Evolutionary conservation across 2,797 vertebrate species (phyloP).

Genomic region (Furcifer pardalis): DNA sequence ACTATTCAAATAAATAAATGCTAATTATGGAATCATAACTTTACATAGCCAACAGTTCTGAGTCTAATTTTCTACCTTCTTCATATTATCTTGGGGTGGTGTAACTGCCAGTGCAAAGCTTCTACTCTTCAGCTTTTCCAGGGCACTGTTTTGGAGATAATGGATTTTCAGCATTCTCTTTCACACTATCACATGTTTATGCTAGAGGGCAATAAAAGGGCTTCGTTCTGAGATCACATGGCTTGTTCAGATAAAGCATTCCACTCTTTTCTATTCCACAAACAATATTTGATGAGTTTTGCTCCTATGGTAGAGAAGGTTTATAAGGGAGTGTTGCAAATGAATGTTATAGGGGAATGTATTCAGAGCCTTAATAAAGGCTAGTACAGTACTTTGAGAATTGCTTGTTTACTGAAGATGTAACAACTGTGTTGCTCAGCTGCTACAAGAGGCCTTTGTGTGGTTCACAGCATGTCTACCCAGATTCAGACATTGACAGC

Average conservation of each 20-base stretch:
- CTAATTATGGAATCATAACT: constrained; percentile 47
- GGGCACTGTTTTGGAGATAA: neutral
- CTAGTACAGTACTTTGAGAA: fast-evolving
- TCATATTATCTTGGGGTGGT: too few species aligned
- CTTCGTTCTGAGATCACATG: neutral
- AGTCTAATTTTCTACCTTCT: constrained; percentile 19
- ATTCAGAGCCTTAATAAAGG: constrained; percentile 28
- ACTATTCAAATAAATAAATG: too few species aligned
- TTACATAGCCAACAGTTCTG: constrained; percentile 52
- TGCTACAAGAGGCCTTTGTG: constrained; percentile 17
- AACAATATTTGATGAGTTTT: neutral
- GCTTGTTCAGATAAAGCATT: neutral
- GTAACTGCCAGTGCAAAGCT: constrained; percentile 9
- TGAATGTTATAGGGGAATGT: constrained; percentile 21
- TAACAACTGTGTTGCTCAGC: neutral
- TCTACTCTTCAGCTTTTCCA: constrained; percentile 2
- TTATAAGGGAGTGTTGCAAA: neutral
- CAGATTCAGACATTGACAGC: constrained; percentile 18
- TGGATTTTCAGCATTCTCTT: constrained; percentile 2
- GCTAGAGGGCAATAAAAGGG: neutral
- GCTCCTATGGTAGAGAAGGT: neutral
- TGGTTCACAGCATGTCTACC: constrained; percentile 33
- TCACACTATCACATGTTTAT: neutral
- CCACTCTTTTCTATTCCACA: neutral
- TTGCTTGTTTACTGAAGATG: constrained; percentile 11